These are phyloP conservation scores for Drosophila paranaensis DNA, from an alignment of 2,888 invertebrate species.

Conservation along the genomic window DNA sequence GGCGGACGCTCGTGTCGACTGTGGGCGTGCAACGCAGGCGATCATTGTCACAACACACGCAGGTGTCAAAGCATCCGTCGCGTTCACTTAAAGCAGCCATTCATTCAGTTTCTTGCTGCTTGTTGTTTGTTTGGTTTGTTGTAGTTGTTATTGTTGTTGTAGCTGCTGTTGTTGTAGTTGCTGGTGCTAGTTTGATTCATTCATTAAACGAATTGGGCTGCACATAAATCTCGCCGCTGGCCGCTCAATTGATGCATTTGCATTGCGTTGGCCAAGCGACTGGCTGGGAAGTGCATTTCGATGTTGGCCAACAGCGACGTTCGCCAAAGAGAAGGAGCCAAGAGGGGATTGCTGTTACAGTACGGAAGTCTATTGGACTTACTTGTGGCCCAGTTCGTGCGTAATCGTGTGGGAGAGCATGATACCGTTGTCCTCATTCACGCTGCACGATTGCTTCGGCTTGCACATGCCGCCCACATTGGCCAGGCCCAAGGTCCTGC, in stretches of 20 bases:
- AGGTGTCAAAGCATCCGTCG: conserved; percentile 71
- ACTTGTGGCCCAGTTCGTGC: conserved; percentile 97
- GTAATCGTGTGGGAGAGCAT: conserved; percentile 95
- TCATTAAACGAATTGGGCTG: conserved; percentile 71
- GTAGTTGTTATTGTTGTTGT: conserved; percentile 10
- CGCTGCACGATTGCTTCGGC: conserved; percentile 92
- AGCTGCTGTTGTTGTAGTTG: conserved; percentile 16
- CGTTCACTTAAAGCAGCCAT: conserved; percentile 63
- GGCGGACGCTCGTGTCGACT: conserved; percentile 17
- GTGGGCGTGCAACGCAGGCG: conserved; percentile 72
- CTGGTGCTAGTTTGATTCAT: conserved; percentile 55
- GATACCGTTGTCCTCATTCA: conserved; percentile 96
- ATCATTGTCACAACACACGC: conserved; percentile 77
- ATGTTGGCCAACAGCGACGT: conserved; percentile 44
- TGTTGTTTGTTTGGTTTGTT: conserved; percentile 15
- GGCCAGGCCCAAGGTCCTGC: conserved; percentile 93
- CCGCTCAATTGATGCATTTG: conserved; percentile 63
- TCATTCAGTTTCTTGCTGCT: conserved; percentile 40
- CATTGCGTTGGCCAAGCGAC: conserved; percentile 46
- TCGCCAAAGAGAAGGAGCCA: neutral
- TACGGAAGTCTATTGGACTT: conserved; percentile 84
- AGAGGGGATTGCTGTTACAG: neutral
- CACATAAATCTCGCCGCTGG: conserved; percentile 64
- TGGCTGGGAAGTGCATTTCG: conserved; percentile 53
- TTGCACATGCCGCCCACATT: conserved; percentile 96